Evolutionary conservation across 2,113 vertebrate genomes (phyloP), one percentile per base, ranked within the genome.

Genomic region (Brachyhypopomus occidentalis): DNA sequence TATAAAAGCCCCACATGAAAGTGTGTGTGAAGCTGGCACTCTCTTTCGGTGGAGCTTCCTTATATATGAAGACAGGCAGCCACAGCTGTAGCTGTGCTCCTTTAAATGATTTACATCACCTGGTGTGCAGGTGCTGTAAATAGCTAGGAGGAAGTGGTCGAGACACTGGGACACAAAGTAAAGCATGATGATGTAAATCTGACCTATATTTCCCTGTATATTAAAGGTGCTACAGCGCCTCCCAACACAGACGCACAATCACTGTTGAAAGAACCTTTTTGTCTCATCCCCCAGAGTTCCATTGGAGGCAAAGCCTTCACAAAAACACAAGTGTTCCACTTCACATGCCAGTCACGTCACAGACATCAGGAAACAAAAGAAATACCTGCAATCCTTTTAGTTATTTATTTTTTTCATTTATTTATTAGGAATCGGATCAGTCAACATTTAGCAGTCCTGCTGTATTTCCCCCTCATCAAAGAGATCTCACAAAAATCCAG

Each of bases 211-310:
- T 70, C 41, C 6, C 34, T 41, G 20, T n/a, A 38, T 41, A 22
- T 70, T 12, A 41, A 73, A 67, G 59, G 79, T 58, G 62, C 72
- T 48, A 41, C 48, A 63, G 78, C 5, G 5, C 56, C 25, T 75
- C 30, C 5, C 72, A 69, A 48, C 55, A 69, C 23, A 25, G 59
- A 52, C 52, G 12, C 11, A 70, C 20, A 22, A 41, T 7, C 19
- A 27, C 72, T 16, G 48, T 67, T 56, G 48, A 81, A 81, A 81
- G 79, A 30, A 41, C 27, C 72, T 58, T 81, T 81, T 75, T 63
- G 58, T 75, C 30, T 25, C 62, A 58, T 48, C 62, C 36, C 72
- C 60, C 36, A 25, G 71, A 67, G 64, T 20, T 67, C 5, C 64
- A 19, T 36, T 5, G 36, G 64, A 67, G 60, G 60, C 62, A 38